phyloP scores from a whole-genome alignment of 2,113 vertebrate genomes.

The Mandrillus leucophaeus region DNA sequence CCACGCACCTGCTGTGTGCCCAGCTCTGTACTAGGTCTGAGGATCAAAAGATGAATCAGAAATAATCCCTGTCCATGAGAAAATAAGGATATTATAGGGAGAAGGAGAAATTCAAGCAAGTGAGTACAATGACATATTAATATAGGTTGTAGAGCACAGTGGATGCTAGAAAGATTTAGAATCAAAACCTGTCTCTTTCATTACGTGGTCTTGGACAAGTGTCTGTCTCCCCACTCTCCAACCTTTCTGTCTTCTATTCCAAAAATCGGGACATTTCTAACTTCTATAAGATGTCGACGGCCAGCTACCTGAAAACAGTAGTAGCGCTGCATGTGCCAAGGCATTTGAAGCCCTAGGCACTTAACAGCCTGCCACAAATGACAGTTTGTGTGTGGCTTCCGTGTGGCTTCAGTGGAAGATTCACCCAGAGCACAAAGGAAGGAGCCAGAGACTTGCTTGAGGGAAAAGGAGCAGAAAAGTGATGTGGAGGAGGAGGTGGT shows the following conservation, averaged over 20 bases:
- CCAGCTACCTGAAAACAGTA: neutral
- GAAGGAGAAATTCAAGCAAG: neutral
- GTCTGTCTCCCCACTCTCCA: neutral
- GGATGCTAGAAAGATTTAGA: neutral
- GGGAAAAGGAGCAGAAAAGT: neutral
- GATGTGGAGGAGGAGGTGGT: neutral
- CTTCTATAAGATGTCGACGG: neutral
- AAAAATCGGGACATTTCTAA: neutral
- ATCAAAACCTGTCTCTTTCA: neutral
- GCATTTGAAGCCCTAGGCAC: neutral
- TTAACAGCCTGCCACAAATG: neutral
- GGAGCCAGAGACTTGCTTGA: neutral
- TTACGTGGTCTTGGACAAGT: neutral
- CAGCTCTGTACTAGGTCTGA: neutral
- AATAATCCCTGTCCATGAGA: neutral
- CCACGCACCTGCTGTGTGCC: neutral
- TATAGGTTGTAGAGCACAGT: fast-evolving
- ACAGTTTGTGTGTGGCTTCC: no score
- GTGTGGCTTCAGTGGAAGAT: neutral
- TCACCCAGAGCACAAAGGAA: neutral
- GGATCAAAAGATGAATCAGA: neutral
- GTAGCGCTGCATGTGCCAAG: neutral
- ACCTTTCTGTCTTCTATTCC: neutral
- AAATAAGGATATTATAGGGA: neutral
- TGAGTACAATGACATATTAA: fast-evolving